A percentile compares a stretch with the other conserved stretches of the same genome.
phyloP scores from a whole-genome alignment of 2,797 vertebrate species.

The Poliocrania exsul region DNA sequence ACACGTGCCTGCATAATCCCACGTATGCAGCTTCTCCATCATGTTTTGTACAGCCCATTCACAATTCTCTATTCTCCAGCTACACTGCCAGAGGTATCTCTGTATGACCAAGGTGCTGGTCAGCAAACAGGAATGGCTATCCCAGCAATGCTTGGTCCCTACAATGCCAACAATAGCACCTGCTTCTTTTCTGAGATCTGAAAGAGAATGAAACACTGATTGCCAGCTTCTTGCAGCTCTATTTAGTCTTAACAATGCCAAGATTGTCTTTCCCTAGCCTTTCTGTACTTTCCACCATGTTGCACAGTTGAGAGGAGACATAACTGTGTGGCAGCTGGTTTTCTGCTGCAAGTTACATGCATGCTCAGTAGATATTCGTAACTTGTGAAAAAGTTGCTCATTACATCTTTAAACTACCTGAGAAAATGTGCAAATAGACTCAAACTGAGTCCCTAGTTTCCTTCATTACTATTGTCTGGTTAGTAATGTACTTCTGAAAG shows the following conservation, averaged over 20 bases:
- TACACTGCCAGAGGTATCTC: background rate
- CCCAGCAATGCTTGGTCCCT: background rate
- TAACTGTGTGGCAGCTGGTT: background rate
- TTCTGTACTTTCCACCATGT: background rate
- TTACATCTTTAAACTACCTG: background rate
- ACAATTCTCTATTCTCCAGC: background rate
- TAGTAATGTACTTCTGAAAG: background rate
- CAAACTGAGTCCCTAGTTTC: background rate
- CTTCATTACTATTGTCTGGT: background rate
- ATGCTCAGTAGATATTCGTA: background rate
- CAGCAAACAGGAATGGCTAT: background rate
- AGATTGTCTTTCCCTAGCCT: background rate
- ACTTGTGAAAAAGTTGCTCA: background rate
- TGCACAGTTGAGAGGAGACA: background rate
- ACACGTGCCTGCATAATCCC: background rate
- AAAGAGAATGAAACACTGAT: background rate
- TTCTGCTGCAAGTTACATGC: background rate
- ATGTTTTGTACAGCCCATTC: fast-evolving
- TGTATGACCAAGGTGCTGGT: background rate
- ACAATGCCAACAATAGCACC: background rate
- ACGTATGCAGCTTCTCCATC: background rate
- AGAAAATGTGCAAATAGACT: background rate
- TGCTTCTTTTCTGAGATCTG: background rate
- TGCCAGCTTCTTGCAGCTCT: background rate
- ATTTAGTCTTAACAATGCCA: background rate